Evolutionary conservation across 2,888 invertebrate genomes (phyloP), one percentile per base, ranked within the genome.

Genomic region (Coelopa pilipes): DNA sequence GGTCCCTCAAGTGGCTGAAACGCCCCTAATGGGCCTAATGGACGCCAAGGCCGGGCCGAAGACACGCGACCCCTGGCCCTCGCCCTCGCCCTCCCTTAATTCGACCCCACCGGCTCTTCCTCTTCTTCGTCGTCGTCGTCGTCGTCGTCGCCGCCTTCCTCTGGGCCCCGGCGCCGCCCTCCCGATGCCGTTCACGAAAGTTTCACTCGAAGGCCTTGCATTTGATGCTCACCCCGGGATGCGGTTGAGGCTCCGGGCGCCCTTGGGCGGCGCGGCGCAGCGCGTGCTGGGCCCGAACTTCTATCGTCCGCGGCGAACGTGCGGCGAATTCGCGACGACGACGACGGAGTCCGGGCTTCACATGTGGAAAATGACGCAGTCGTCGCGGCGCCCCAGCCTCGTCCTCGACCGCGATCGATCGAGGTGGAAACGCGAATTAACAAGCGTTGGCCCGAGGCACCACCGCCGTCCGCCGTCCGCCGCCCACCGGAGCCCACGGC

Each of bases 291-390:
- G 53, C 53, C 5, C 13, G 10, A 53, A 53, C n/a, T 53, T 53
- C 10, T 53, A 53, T 53, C 15, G 53, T 53, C 10, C 53, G n/a
- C n/a, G n/a, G 15, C 13, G 53, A 53, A 53, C 53, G 53, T 53
- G 53, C 53, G 53, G 53, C 53, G 53, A 53, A 53, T 53, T 13
- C 53, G n/a, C n/a, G 53, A 13, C 2, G 34, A 34, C 34, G 7
- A 2, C 34, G 34, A 7, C 34, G 34, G 34, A 2, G 34, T 4
- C 34, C 15, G 15, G n/a, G 34, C 34, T n/a, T 62, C 13, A 62
- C 62, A 62, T 62, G 34, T 34, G 62, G 62, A 62, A 62, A 62
- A 62, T 24, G 62, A 34, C 62, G 13, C 21, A 34, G n/a, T 62
- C n/a, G 34, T 62, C 62, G 15, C 34, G 34, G 34, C 24, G 34